A percentile compares a stretch with the other conserved stretches of the same genome.
These are phyloP conservation scores for Toxotes chatareus DNA, from an alignment of 2,113 vertebrate genomes.

Conservation along the genomic window DNA sequence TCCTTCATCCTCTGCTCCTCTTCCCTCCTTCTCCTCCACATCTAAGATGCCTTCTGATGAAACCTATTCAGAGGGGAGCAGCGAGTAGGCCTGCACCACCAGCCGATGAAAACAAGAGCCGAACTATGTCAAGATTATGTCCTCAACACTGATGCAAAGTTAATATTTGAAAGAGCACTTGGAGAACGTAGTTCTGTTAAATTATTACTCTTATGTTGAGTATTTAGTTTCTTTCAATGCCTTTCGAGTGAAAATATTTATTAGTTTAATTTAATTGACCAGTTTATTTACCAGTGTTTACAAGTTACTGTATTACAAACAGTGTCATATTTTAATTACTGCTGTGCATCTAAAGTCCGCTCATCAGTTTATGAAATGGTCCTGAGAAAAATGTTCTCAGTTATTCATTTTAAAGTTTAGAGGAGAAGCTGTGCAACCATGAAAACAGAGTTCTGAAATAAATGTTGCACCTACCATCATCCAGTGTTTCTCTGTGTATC, in stretches of 20 bases:
- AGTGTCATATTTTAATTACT: neutral
- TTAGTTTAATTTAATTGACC: slow-evolving; percentile 29
- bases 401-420: slow-evolving; percentile 25
- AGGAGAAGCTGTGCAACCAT: neutral
- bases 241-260: slow-evolving; percentile 39
- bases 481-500: neutral
- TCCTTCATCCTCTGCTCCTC: neutral
- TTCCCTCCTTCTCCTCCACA: neutral
- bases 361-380: neutral
- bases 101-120: neutral
- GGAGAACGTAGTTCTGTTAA: neutral
- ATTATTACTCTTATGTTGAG: slow-evolving; percentile 2
- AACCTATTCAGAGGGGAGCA: neutral
- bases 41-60: neutral
- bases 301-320: neutral
- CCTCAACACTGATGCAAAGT: neutral
- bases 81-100: fast-evolving
- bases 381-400: neutral
- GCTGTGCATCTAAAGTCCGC: neutral
- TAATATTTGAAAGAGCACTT: neutral
- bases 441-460: slow-evolving; percentile 27
- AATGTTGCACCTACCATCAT: neutral
- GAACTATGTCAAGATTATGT: neutral
- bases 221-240: slow-evolving; percentile 24
- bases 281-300: slow-evolving; percentile 31